Conservation (phyloP, 2,888 invertebrate species). For the Eristalinus sepulchralis region DNA sequence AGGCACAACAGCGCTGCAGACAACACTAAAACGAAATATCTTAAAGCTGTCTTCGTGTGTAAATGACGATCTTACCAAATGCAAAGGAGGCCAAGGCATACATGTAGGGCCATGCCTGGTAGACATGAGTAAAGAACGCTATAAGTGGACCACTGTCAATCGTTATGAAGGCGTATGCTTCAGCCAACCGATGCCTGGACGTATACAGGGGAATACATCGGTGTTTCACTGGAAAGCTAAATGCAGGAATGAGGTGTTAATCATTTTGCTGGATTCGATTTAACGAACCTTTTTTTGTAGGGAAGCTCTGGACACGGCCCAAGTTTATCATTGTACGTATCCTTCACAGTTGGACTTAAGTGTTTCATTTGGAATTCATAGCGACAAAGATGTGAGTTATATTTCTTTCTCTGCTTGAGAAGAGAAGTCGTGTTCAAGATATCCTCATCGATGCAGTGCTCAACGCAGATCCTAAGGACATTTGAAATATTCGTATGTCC, state of each 20-base stretch:
- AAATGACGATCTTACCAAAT: not conserved
- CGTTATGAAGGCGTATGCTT: not conserved
- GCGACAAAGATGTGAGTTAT: not conserved
- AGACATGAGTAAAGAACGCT: not conserved
- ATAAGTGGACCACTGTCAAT: not conserved
- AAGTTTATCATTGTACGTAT: not conserved
- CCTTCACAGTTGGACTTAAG: not conserved
- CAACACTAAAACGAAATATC: not conserved
- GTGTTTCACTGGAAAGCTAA: not conserved
- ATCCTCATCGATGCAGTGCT: not conserved
- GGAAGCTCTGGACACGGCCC: not conserved
- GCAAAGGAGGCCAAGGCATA: not conserved
- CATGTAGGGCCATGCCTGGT: not conserved
- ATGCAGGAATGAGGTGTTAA: too few species aligned
- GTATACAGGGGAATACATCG: not conserved
- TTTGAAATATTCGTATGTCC: not conserved
- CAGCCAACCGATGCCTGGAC: not conserved
- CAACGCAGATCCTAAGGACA: not conserved
- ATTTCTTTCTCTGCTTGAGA: not conserved
- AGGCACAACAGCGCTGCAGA: not conserved
- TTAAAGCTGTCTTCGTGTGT: not conserved
- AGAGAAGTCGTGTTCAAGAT: not conserved
- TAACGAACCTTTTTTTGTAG: too few species aligned
- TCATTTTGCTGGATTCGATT: too few species aligned
- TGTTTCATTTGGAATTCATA: not conserved